Conservation (phyloP, 1,140 invertebrate genomes). For the Meteorus sp. region DNA sequence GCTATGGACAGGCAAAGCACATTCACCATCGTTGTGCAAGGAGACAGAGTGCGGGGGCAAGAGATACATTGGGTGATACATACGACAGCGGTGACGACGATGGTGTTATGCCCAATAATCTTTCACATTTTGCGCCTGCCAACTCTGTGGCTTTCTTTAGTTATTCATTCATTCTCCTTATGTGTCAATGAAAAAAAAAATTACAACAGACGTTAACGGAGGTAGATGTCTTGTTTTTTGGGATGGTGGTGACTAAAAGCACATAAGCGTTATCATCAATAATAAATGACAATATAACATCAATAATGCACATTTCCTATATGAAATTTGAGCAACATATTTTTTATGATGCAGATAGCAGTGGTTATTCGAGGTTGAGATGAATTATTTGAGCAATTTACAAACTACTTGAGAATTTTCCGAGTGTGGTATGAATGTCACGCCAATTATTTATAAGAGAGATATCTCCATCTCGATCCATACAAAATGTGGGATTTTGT, state of each 20-base stretch:
- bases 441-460: too few species aligned
- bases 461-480: too few species aligned
- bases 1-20: constrained; percentile 57
- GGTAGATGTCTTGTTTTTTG: neutral
- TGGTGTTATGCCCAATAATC: too few species aligned
- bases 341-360: too few species aligned
- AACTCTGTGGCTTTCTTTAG: constrained; percentile 22
- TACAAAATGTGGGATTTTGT: too few species aligned
- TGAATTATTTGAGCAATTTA: too few species aligned
- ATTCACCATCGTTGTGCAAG: constrained; percentile 31
- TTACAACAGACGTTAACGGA: neutral
- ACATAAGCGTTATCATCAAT: neutral
- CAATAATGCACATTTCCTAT: neutral
- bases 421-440: too few species aligned
- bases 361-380: too few species aligned
- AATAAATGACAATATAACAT: neutral
- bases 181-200: constrained; percentile 15
- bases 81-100: too few species aligned
- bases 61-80: constrained; percentile 15
- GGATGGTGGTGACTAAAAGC: neutral
- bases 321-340: too few species aligned
- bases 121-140: constrained; percentile 26
- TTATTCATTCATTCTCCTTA: too few species aligned
- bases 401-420: too few species aligned
- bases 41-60: neutral